These are phyloP conservation scores for Chrosomus eos DNA, from an alignment of 2,797 vertebrate genomes.

Conservation along the genomic window DNA sequence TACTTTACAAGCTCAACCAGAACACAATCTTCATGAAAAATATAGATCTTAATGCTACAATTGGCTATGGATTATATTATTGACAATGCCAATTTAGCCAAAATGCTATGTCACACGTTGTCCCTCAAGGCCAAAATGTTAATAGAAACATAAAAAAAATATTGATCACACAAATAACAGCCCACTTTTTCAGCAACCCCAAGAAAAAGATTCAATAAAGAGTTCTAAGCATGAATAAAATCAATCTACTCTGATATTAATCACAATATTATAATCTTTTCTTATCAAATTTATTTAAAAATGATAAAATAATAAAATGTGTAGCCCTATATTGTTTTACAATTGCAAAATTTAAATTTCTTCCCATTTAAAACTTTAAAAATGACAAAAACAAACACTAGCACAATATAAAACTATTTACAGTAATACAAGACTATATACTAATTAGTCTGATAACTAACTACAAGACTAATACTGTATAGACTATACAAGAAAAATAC, in stretches of 20 bases:
- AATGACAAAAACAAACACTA: not conserved
- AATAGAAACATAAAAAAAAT: not conserved
- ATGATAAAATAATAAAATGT: not conserved
- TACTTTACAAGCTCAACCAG: not conserved
- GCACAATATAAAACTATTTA: not conserved
- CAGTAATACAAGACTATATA: no score
- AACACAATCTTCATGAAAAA: not conserved
- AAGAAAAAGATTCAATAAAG: not conserved
- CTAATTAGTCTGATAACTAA: no score
- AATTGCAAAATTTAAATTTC: not conserved
- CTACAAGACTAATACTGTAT: no score
- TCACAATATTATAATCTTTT: not conserved
- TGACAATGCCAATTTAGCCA: not conserved
- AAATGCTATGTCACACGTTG: not conserved
- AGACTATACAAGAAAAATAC: not conserved
- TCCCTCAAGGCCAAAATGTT: not conserved
- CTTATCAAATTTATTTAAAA: not conserved
- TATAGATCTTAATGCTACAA: not conserved
- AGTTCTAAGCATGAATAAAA: not conserved
- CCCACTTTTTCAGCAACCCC: not conserved
- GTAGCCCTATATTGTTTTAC: not conserved
- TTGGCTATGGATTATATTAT: conserved; percentile 15
- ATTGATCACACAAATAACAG: not conserved
- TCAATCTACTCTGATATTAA: not conserved
- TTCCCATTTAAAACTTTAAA: not conserved